A percentile compares a stretch with the other conserved stretches of the same genome.
Conservation (phyloP, 37 sponge, comb jelly and placozoan species). For the Geodia barretti region DNA sequence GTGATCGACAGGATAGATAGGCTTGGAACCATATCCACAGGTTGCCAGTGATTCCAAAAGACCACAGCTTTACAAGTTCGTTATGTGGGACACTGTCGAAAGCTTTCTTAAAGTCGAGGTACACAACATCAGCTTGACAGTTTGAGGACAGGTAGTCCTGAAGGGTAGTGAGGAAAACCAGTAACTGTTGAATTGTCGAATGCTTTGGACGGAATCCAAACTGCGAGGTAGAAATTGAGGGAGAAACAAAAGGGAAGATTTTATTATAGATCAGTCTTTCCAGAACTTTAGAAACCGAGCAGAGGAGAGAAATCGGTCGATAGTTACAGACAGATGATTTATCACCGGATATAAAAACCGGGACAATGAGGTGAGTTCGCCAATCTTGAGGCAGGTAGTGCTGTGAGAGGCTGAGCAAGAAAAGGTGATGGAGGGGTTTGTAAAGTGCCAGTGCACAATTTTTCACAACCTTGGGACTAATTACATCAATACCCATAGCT, state of each 20-base stretch:
- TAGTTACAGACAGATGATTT: constrained; percentile 18
- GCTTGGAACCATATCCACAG: constrained; percentile 13
- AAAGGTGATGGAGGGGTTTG: constrained; percentile 3
- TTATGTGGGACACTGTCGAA: constrained; percentile 55
- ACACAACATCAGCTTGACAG: constrained; percentile 14
- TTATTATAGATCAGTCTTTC: constrained; percentile 25
- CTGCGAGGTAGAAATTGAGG: constrained; percentile 2
- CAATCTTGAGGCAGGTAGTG: constrained; percentile 11
- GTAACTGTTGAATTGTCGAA: not conserved
- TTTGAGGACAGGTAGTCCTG: not conserved
- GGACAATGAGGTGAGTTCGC: not conserved
- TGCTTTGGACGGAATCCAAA: constrained; percentile 13
- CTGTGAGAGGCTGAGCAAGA: not conserved
- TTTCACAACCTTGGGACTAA: constrained; percentile 25
- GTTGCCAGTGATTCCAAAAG: constrained; percentile 30
- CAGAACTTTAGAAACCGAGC: constrained; percentile 28
- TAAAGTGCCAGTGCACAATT: constrained; percentile 2
- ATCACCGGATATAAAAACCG: constrained; percentile 15
- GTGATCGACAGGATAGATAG: constrained; percentile 8
- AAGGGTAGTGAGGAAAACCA: not conserved
- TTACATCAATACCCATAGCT: constrained; percentile 25
- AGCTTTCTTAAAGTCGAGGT: constrained; percentile 48
- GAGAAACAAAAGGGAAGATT: constrained; percentile 10
- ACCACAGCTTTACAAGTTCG: constrained; percentile 36
- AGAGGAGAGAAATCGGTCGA: constrained; percentile 42